Conservation (phyloP, 2,888 invertebrate genomes). For the Coleophora deauratella region DNA sequence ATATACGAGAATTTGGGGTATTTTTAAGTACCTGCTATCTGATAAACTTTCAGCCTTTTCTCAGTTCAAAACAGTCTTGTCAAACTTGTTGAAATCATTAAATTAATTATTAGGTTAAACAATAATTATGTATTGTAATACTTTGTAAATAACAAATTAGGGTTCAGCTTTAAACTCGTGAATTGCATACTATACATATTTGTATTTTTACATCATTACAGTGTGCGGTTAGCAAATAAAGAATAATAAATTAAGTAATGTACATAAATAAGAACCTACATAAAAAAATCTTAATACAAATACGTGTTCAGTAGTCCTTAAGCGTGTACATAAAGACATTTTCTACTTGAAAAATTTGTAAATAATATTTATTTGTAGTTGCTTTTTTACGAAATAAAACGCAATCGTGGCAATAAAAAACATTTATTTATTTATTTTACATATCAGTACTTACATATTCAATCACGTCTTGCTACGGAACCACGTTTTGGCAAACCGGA, state of each 20-base stretch:
- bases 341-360: conserved; percentile 19
- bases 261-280: no score
- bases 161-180: conserved; percentile 36
- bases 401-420: conserved; percentile 63
- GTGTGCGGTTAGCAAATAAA: no score
- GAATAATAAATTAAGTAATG: no score
- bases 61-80: no score
- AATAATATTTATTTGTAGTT: conserved; percentile 40
- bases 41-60: no score
- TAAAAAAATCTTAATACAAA: conserved; percentile 6
- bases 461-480: neutral
- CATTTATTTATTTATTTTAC: conserved; percentile 44
- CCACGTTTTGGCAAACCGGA: neutral
- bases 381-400: conserved; percentile 47
- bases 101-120: conserved; percentile 3
- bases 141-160: conserved; percentile 22
- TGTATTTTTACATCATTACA: no score
- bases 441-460: neutral
- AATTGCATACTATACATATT: no score
- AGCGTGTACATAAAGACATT: conserved; percentile 16
- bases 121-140: conserved; percentile 5
- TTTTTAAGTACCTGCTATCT: no score
- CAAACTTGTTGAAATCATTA: no score
- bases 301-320: conserved; percentile 50
- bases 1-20: no score